Base-by-base conservation (phyloP, 1,140 invertebrate genomes). In the Trachelipus rathkii region DNA sequence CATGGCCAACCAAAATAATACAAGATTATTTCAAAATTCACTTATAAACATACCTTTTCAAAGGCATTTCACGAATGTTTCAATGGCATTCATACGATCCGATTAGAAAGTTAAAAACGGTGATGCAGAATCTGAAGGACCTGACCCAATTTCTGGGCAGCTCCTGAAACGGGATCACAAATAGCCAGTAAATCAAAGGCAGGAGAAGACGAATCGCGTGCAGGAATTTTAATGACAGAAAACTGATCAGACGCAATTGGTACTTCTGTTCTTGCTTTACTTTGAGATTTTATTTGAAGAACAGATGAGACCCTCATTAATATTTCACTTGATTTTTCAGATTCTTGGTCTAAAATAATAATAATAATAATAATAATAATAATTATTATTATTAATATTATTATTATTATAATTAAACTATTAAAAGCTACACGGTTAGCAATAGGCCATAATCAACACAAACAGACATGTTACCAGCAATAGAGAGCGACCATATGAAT, bases 11-110 rank as follows among this genome's bases (percentile, higher is more conserved):
- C 33, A 33, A 33, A 33, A 33, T n/a, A n/a, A n/a, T n/a, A 33
- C 33, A 33, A 33, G 1, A 33, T 3, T 3, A 33, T 33, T 33
- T 3, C 33, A 33, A n/a, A n/a, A n/a, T 33, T 33, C 33, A 33
- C 33, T 33, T 33, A 33, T 33, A 33, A 33, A 3, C 6, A 6
- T 85, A 95, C 93, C 93, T 97, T 85, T 98, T 99, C 0, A 99
- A 86, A 9, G 98, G 97, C 92, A 99, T 95, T 83, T 99, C 96
- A n/a, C 79, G 95, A 97, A 82, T 98, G 94, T 97, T 75, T 96
- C 93, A 70, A 94, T 89, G 79, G 94, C 94, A 84, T 98, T 99
- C 71, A 99, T 87, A 93, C 96, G 11, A 99, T 86, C 84, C 90
- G 89, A 82, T 96, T 90, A 82, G 93, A 92, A 87, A n/a, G n/a